Evolutionary conservation across 2,888 invertebrate species (phyloP), one percentile per base, ranked within the genome.

Genomic region (Antheraea yamamai): DNA sequence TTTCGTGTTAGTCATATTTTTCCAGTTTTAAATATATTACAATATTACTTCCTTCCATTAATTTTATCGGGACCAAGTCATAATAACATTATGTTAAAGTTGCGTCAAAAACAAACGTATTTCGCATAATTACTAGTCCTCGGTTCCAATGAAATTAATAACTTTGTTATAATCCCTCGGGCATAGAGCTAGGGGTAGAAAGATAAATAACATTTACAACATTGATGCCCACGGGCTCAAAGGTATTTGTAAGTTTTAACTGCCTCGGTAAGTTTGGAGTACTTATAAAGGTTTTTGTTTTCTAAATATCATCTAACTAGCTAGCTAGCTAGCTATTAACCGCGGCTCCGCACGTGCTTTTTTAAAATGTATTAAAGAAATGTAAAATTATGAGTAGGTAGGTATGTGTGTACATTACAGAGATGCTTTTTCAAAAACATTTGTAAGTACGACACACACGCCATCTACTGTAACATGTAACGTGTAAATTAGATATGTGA

Each of bases 171-270:
- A 75, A 70, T 70, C 73, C 75, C 75, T 26, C 47, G 58, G 75
- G 70, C 70, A 73, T 75, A 35, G 47, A 68, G 51, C 68, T 70
- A 58, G 18, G 55, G 70, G 58, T 61, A 73, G 55, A 73, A 39
- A 73, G 58, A 61, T 51, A 68, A 70, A 70, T 52, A 66, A 75
- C 39, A 68, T 75, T 73, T 75, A 61, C 73, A 73, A 73, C 66
- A 73, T 73, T 75, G 73, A 73, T 73, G 73, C 75, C 70, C 75
- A 68, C 70, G 39, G 73, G 75, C 70, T 55, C 61, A 70, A 58
- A 73, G 75, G 73, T 70, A 47, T 73, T 73, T 73, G 72, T 73
- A 73, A 73, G 47, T 75, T 75, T 68, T 68, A 75, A 73, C 64
- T 75, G 72, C 30, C 51, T 73, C 14, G 26, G 73, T 61, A 75